Percentiles rank a stretch among this genome's conserved stretches.
These are phyloP conservation scores for Borostomias antarcticus DNA, from an alignment of 2,797 vertebrate species.

Conservation along the genomic window DNA sequence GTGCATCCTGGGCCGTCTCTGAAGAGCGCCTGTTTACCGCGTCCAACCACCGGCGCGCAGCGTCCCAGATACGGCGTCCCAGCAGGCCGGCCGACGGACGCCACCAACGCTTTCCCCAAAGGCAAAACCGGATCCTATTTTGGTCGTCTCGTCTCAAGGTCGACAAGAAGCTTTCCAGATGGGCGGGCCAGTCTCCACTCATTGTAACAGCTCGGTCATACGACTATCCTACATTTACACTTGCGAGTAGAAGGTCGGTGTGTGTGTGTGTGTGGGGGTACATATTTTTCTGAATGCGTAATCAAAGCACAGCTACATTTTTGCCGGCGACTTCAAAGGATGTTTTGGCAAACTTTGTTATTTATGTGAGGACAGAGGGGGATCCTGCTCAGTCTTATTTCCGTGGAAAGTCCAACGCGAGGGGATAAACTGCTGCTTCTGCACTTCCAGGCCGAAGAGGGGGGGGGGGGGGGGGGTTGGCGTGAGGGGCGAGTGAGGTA, in stretches of 20 bases:
- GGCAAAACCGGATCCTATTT: constrained; percentile 40
- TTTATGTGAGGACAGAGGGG: constrained; percentile 72
- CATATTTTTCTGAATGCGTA: constrained; percentile 4
- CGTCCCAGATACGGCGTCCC: constrained; percentile 27
- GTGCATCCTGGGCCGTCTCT: constrained; percentile 39
- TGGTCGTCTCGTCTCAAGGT: background rate
- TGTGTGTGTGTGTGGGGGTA: too few relatives aligned
- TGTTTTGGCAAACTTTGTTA: constrained; percentile 63
- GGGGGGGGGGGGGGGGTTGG: constrained; percentile 64
- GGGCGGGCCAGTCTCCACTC: too few relatives aligned
- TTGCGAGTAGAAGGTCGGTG: too few relatives aligned
- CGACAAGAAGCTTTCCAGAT: too few relatives aligned
- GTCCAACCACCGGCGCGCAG: constrained; percentile 26
- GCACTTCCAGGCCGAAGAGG: constrained; percentile 25
- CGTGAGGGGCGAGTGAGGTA: constrained; percentile 51
- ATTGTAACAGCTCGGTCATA: too few relatives aligned
- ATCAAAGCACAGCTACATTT: constrained; percentile 23
- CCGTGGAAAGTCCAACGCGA: constrained; percentile 72
- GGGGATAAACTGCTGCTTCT: constrained; percentile 62
- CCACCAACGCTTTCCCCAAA: background rate
- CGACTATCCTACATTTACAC: background rate
- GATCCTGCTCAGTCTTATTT: constrained; percentile 71
- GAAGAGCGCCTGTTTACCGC: constrained; percentile 39
- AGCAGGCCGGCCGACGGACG: constrained; percentile 24
- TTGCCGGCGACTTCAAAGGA: constrained; percentile 54